Evolutionary conservation across 2,888 invertebrate genomes (phyloP).

Genomic region (Poecilobothrus nobilitatus): DNA sequence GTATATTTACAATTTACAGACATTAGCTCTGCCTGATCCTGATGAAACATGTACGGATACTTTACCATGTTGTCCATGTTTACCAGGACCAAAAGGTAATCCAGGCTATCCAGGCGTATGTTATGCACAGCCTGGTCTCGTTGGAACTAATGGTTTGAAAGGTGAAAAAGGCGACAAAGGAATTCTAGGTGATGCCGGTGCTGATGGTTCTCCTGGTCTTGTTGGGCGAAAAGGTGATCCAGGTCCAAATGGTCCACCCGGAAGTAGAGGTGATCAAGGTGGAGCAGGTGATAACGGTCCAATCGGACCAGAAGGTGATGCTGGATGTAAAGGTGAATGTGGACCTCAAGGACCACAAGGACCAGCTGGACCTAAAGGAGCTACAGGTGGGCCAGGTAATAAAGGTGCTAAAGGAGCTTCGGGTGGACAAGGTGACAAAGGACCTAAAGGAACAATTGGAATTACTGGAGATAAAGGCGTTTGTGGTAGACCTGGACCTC

Average conservation of each 20-base stretch:
- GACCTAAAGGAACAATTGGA: not conserved
- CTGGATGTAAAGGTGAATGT: not conserved
- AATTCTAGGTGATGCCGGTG: not conserved
- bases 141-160: not conserved
- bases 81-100: not conserved
- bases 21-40: not conserved
- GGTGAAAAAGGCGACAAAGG: not conserved
- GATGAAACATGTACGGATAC: not conserved
- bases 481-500: not conserved
- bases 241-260: not conserved
- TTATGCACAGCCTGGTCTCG: not conserved
- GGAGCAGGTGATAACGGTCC: not conserved
- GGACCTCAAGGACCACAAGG: not conserved
- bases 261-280: not conserved
- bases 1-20: not conserved
- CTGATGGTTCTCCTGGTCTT: not conserved
- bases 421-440: not conserved
- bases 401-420: not conserved
- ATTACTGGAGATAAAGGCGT: not conserved
- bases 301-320: not conserved
- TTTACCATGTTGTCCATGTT: not conserved
- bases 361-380: not conserved
- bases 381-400: not conserved
- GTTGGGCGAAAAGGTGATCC: not conserved
- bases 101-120: not conserved